phyloP scores from a whole-genome alignment of 2,888 invertebrate genomes.

The Campoplex nolae region DNA sequence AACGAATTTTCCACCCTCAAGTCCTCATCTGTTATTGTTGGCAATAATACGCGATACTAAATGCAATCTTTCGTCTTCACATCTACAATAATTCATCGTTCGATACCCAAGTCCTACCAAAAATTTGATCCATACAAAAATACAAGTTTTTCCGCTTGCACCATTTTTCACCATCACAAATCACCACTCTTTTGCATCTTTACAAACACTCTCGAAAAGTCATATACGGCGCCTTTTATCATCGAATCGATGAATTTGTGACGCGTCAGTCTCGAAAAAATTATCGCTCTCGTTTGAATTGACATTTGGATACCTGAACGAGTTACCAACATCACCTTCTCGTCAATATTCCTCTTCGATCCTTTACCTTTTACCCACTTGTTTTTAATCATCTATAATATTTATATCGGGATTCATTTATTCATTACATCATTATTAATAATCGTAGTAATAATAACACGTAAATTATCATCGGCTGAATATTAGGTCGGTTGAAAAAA shows the following conservation, averaged over 20 bases:
- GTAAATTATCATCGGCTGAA: conserved; percentile 58
- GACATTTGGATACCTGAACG: conserved; percentile 66
- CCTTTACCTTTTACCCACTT: conserved; percentile 18
- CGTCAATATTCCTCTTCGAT: neutral
- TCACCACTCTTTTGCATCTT: conserved; percentile 8
- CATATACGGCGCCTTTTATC: conserved; percentile 29
- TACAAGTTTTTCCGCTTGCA: conserved; percentile 70
- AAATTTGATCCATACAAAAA: conserved; percentile 72
- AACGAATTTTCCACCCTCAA: conserved; percentile 7
- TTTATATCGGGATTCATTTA: conserved; percentile 45
- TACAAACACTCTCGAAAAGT: conserved; percentile 42
- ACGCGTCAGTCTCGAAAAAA: conserved; percentile 52
- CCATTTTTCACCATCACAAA: conserved; percentile 21
- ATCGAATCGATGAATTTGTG: conserved; percentile 54
- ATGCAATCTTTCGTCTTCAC: conserved; percentile 49
- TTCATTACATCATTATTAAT: conserved; percentile 34
- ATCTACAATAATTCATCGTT: conserved; percentile 53
- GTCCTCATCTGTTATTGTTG: conserved; percentile 45
- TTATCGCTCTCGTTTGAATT: conserved; percentile 59
- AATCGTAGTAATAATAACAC: conserved; percentile 55
- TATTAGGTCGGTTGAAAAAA: conserved; percentile 28
- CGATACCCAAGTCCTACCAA: conserved; percentile 67
- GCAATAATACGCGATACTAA: conserved; percentile 61
- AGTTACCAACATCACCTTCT: conserved; percentile 53
- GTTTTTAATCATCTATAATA: conserved; percentile 42